phyloP scores from a whole-genome alignment of 1,140 invertebrate genomes.

The Teleopsis dalmanni region DNA sequence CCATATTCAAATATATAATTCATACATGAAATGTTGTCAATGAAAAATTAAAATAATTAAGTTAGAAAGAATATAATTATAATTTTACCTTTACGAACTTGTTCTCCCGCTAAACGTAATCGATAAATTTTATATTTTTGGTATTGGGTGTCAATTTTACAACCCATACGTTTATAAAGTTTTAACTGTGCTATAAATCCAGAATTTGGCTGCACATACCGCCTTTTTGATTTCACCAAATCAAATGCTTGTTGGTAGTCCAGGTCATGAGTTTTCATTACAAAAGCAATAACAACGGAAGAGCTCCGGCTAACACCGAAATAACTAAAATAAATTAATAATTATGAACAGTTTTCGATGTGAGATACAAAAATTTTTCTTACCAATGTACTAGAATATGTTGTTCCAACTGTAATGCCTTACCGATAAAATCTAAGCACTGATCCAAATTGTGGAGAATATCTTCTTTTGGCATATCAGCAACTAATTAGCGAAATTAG shows the following conservation, averaged over 20 bases:
- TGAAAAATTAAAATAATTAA: too few species aligned
- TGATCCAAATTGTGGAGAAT: conserved; percentile 68
- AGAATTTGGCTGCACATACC: conserved; percentile 60
- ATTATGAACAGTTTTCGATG: neutral
- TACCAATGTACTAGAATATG: conserved; percentile 73
- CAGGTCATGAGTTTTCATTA: conserved; percentile 74
- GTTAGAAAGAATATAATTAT: neutral
- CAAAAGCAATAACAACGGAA: conserved; percentile 71
- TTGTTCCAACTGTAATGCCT: conserved; percentile 50
- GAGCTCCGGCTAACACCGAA: conserved; percentile 81
- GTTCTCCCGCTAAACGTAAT: conserved; percentile 68
- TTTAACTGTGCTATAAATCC: conserved; percentile 71
- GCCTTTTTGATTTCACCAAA: conserved; percentile 55
- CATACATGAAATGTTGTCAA: too few species aligned
- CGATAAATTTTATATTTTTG: conserved; percentile 70
- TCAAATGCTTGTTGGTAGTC: conserved; percentile 64
- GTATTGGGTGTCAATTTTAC: conserved; percentile 58
- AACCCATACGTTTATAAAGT: conserved; percentile 70
- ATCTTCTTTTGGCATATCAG: conserved; percentile 75
- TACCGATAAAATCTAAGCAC: conserved; percentile 63
- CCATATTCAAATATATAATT: too few species aligned
- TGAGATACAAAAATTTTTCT: conserved; percentile 16
- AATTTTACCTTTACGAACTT: conserved; percentile 60
- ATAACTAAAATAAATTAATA: conserved; percentile 49
- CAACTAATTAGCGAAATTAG: conserved; percentile 55